A percentile compares a stretch with the other conserved stretches of the same genome.
Conservation (phyloP, 2,888 invertebrate genomes). For the Epinotia demarniana region DNA sequence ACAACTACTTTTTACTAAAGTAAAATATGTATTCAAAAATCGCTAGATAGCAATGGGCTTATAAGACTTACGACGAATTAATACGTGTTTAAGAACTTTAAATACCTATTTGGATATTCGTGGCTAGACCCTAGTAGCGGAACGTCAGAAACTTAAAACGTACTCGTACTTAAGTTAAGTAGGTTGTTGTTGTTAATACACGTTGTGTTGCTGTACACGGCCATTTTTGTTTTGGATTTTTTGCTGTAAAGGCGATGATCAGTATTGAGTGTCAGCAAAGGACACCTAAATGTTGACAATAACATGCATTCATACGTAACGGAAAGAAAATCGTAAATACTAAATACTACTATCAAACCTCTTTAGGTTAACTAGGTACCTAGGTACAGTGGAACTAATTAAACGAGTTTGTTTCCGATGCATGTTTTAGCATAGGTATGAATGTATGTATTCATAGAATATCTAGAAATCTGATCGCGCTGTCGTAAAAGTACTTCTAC, state of each 20-base stretch:
- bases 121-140: too few relatives aligned
- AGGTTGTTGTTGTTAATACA: constrained; percentile 2
- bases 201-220: too few relatives aligned
- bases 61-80: too few relatives aligned
- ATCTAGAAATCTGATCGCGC: constrained; percentile 18
- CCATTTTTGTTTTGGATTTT: background rate
- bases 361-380: background rate
- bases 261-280: background rate
- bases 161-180: too few relatives aligned
- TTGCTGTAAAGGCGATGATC: background rate
- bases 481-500: constrained; percentile 25
- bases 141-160: too few relatives aligned
- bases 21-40: too few relatives aligned
- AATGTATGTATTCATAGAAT: background rate
- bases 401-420: background rate
- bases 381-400: background rate
- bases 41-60: too few relatives aligned
- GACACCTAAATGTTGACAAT: background rate
- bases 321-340: constrained; percentile 3
- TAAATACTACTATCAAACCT: background rate
- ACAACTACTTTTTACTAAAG: too few relatives aligned
- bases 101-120: too few relatives aligned
- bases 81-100: too few relatives aligned
- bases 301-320: constrained; percentile 6
- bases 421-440: background rate